Conservation (phyloP, 2,113 vertebrate species). For the Platichthys stellatus region DNA sequence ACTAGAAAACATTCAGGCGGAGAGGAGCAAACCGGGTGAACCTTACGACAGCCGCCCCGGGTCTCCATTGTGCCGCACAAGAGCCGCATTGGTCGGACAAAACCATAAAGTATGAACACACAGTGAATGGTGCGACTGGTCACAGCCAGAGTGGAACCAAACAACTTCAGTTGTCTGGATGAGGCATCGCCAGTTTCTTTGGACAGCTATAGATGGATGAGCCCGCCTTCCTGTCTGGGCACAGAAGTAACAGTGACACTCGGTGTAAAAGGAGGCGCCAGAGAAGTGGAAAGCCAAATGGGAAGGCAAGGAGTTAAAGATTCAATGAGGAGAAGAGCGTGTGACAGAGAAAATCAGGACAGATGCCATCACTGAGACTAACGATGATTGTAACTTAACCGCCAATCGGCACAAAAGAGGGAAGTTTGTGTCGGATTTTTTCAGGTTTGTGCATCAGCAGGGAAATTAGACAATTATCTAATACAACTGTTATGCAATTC, state of each 20-base stretch:
- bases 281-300: conserved; percentile 34
- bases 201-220: conserved; percentile 34
- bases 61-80: conserved; percentile 48
- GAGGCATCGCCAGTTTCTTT: conserved; percentile 52
- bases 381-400: conserved; percentile 30
- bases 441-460: conserved; percentile 29
- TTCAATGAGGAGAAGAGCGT: conserved; percentile 33
- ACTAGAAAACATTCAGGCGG: conserved; percentile 60
- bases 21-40: conserved; percentile 68
- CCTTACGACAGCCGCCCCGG: conserved; percentile 42
- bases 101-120: conserved; percentile 61
- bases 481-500: conserved; percentile 12
- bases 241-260: conserved; percentile 50
- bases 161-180: conserved; percentile 53
- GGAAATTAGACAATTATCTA: conserved; percentile 35
- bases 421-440: conserved; percentile 26
- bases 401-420: conserved; percentile 50
- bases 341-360: conserved; percentile 42
- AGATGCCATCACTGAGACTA: conserved; percentile 56
- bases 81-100: conserved; percentile 37
- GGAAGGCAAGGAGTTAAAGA: conserved; percentile 44
- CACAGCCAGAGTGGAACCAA: conserved; percentile 55
- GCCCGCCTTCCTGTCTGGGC: conserved; percentile 55
- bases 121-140: conserved; percentile 45
- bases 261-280: conserved; percentile 50